Base-by-base conservation (phyloP, 2,888 invertebrate genomes). In the Linnaemya vulpina region DNA sequence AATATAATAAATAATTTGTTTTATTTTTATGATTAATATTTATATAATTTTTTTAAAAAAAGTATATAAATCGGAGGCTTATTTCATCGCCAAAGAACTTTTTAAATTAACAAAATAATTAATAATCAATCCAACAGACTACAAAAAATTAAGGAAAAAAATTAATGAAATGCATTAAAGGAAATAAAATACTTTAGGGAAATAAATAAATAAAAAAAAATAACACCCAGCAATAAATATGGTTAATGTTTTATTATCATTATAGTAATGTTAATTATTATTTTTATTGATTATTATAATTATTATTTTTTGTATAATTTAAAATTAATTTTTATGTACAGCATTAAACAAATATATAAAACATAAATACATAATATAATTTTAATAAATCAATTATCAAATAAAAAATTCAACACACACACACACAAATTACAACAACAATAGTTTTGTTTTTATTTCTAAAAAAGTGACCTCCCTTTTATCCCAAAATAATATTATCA, bases 1-100 rank as follows among this genome's bases (percentile, higher is more conserved):
- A 78, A 65, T 78, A 75, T 70, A 62, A 17, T 25, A 81, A 65
- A 63, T 63, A 63, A 81, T 76, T 84, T 84, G 84, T 81, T 81
- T 80, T 89, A 71, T 81, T 77, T 78, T 71, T 75, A 49, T 83
- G 87, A 87, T 87, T 74, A 80, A 86, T 86, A 83, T 86, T 82
- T 83, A 85, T 87, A 79, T 80, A 81, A 71, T 83, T 81, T 81
- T 86, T 82, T 70, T 86, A 88, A 87, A 84, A 30, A 82, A 74
- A 88, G 87, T 90, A 89, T 90, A 84, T 90, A 89, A 90, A 91
- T 91, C 91, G 91, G 91, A 91, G 91, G 91, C 91, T 91, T 91
- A 90, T 90, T 90, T 90, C 89, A 91, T 90, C 91, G 91, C 91
- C 91, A 91, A 91, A 91, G 91, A 90, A 90, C 88, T 87, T 88